Conservation (phyloP, 2,113 vertebrate species). For the Gambusia affinis region DNA sequence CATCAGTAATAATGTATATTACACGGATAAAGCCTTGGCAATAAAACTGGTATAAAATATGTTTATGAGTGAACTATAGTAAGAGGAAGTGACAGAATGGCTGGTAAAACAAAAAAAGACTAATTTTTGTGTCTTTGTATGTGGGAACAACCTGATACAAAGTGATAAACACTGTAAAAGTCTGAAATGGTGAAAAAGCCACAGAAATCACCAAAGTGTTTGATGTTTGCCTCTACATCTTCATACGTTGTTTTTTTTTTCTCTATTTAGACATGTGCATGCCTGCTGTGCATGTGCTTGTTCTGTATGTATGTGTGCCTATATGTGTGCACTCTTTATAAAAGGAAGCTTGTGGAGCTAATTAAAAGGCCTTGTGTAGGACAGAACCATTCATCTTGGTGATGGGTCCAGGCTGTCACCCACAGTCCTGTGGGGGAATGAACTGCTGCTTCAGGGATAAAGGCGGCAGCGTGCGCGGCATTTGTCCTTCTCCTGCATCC, state of each 20-base stretch:
- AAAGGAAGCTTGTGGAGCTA: conserved; percentile 73
- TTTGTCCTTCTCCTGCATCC: conserved; percentile 20
- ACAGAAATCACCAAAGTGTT: conserved; percentile 5
- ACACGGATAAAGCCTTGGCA: no score
- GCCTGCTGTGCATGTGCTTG: neutral
- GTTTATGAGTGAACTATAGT: no score
- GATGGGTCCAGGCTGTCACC: conserved; percentile 74
- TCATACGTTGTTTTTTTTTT: conserved; percentile 10
- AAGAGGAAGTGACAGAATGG: neutral
- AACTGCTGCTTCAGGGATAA: conserved; percentile 39
- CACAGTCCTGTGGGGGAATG: conserved; percentile 66
- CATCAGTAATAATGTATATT: no score
- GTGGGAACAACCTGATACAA: neutral
- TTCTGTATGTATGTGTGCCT: conserved; percentile 7
- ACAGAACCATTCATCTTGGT: conserved; percentile 77
- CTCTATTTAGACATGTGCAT: conserved; percentile 32
- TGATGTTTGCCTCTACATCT: conserved; percentile 11
- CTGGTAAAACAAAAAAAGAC: neutral
- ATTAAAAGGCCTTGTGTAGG: conserved; percentile 79
- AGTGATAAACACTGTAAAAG: neutral
- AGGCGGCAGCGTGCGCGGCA: conserved; percentile 26
- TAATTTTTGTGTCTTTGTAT: neutral
- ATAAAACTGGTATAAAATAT: no score
- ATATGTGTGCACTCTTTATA: conserved; percentile 49
- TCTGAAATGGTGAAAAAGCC: neutral